Evolutionary conservation across 2,888 invertebrate species (phyloP).

Genomic region (Melanostoma scalare): DNA sequence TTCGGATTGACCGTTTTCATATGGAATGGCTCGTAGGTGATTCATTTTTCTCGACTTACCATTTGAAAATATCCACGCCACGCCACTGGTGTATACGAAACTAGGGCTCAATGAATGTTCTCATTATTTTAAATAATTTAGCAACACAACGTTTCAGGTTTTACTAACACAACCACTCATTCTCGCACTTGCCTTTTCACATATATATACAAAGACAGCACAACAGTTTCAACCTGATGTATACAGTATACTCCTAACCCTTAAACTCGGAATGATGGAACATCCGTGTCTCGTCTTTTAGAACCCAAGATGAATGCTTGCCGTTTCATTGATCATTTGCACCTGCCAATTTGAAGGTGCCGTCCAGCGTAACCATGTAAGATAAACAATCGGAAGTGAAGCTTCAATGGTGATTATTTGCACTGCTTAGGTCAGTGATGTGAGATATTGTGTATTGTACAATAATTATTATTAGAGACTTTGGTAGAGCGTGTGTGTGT

Average conservation of each 20-base stretch:
- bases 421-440: constrained; percentile 37
- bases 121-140: constrained; percentile 68
- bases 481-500: background rate
- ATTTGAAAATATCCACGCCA: no score
- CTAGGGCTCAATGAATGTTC: constrained; percentile 34
- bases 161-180: constrained; percentile 25
- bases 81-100: constrained; percentile 7
- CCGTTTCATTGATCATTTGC: constrained; percentile 63
- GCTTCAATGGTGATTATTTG: constrained; percentile 13
- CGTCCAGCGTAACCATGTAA: constrained; percentile 25
- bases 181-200: constrained; percentile 21
- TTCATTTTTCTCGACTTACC: no score
- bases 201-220: background rate
- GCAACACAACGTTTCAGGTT: constrained; percentile 10
- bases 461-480: constrained; percentile 28
- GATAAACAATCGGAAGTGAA: constrained; percentile 26
- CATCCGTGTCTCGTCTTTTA: constrained; percentile 36
- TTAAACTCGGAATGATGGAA: constrained; percentile 20
- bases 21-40: no score
- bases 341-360: constrained; percentile 57
- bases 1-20: no score
- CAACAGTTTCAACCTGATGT: background rate
- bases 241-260: background rate
- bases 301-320: constrained; percentile 60
- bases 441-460: constrained; percentile 38